These are phyloP conservation scores for Catharus ustulatus DNA, from an alignment of 2,797 vertebrate species.

Conservation along the genomic window DNA sequence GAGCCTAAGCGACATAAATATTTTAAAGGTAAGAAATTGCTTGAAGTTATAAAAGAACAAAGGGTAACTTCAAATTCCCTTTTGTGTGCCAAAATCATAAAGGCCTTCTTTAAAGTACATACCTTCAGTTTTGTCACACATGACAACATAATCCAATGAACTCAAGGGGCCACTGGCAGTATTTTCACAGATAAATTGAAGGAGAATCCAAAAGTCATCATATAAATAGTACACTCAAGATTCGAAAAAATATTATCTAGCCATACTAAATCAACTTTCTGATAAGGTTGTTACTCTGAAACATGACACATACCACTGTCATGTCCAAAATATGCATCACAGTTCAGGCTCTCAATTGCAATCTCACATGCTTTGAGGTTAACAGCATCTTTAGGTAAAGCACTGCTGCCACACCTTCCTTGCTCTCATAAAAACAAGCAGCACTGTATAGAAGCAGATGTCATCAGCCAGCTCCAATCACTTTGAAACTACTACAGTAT, in stretches of 20 bases:
- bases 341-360: not conserved
- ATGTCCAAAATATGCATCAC: not conserved
- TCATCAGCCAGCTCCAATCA: not conserved
- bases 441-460: not conserved
- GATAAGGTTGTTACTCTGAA: not conserved
- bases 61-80: not conserved
- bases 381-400: not conserved
- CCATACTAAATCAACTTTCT: not conserved
- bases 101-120: not conserved
- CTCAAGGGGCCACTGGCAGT: not conserved
- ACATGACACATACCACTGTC: not conserved
- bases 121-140: not conserved
- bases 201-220: not conserved
- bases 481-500: not conserved
- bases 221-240: not conserved
- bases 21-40: not conserved
- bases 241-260: not conserved
- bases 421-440: not conserved
- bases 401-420: not conserved
- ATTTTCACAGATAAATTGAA: not conserved
- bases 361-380: not conserved
- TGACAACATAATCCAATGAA: not conserved
- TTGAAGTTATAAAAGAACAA: not conserved
- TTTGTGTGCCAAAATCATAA: not conserved
- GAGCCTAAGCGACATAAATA: not conserved